Evolutionary conservation across 37 sponge, comb jelly and placozoan genomes (phyloP).

Genomic region (Tethya wilhelma): DNA sequence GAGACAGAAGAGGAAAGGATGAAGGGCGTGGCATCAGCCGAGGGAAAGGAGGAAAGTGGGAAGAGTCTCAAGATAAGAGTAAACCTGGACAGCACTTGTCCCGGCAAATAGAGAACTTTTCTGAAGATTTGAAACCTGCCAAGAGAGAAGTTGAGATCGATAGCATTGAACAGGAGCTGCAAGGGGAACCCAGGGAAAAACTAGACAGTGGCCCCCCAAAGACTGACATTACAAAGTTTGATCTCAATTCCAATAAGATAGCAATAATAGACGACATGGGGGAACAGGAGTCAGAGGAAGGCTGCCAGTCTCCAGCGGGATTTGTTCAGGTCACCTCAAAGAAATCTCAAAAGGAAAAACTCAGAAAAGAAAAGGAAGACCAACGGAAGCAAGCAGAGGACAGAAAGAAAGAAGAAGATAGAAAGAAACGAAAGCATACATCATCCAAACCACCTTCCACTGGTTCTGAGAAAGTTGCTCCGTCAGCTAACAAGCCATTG

Average conservation of each 20-base stretch:
- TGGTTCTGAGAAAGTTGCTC: not conserved
- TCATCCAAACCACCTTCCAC: not conserved
- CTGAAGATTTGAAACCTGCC: too few relatives aligned
- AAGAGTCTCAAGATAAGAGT: not conserved
- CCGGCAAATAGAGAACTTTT: too few relatives aligned
- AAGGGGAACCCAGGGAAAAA: not conserved
- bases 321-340: slow-evolving; percentile 74
- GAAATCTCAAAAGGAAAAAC: slow-evolving; percentile 52
- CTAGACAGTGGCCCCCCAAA: not conserved
- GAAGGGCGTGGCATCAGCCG: slow-evolving; percentile 1
- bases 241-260: slow-evolving; percentile 50
- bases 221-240: slow-evolving; percentile 36
- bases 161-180: not conserved
- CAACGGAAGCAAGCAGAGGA: slow-evolving; percentile 37
- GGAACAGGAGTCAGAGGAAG: slow-evolving; percentile 5
- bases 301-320: slow-evolving; percentile 25
- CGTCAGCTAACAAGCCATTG: not conserved
- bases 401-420: slow-evolving; percentile 23
- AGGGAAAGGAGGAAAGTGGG: not conserved
- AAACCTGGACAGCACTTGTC: not conserved
- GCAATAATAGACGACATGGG: slow-evolving; percentile 55
- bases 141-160: not conserved
- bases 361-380: slow-evolving; percentile 49
- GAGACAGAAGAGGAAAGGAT: not conserved
- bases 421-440: slow-evolving; percentile 5